phyloP scores from a whole-genome alignment of 2,113 vertebrate species.

The Zapornia atra region DNA sequence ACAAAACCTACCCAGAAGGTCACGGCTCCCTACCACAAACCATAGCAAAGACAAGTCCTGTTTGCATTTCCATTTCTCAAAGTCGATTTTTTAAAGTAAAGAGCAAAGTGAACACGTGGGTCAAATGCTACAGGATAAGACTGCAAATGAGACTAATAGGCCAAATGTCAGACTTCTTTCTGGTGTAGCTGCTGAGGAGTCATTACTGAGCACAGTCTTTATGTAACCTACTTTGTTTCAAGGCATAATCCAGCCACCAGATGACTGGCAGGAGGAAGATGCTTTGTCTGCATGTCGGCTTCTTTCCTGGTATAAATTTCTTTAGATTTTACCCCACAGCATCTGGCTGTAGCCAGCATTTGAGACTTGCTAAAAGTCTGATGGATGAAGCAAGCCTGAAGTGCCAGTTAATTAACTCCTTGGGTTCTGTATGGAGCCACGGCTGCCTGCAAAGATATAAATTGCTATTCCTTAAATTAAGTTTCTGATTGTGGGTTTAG shows the following conservation, averaged over 20 bases:
- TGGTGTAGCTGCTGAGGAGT: background rate
- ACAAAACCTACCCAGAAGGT: background rate
- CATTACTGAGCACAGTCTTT: background rate
- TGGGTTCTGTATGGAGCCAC: background rate
- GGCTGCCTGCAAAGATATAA: background rate
- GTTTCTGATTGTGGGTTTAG: background rate
- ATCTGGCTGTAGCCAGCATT: background rate
- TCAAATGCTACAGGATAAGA: background rate
- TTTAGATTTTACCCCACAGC: background rate
- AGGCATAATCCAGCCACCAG: background rate
- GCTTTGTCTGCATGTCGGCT: background rate
- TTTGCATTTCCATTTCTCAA: background rate
- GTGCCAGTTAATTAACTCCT: background rate
- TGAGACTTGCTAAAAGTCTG: background rate
- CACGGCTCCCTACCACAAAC: background rate
- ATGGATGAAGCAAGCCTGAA: background rate
- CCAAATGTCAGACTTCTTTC: constrained; percentile 30
- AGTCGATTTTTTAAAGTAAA: background rate
- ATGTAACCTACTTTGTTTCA: background rate
- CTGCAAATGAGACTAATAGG: constrained; percentile 39
- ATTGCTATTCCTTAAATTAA: background rate
- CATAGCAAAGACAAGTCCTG: background rate
- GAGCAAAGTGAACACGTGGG: background rate
- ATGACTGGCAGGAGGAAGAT: background rate
- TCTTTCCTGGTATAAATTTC: background rate